Evolutionary conservation across 2,113 vertebrate species (phyloP), one percentile per base, ranked within the genome.

Genomic region (Pangasianodon hypophthalmus): DNA sequence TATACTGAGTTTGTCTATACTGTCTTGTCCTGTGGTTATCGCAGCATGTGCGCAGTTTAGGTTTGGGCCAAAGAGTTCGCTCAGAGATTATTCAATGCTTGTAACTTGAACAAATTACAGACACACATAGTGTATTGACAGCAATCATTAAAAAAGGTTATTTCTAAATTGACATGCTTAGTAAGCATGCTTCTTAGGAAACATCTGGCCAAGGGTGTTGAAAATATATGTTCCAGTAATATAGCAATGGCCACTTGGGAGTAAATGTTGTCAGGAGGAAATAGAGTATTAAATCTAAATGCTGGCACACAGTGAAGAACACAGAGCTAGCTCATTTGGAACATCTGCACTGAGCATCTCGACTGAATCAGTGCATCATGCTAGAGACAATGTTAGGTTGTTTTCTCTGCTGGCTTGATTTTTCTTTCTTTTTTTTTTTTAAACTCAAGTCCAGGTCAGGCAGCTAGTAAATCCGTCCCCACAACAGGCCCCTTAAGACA

Each of bases 401-500:
- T 94, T 94, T 92, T 89, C 89, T 89, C 77, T 92, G 85, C 88
- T 92, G 92, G 93, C 93, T 94, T 93, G 90, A 94, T 94, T 94
- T 94, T 92, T 92, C 88, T 90, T 92, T 92, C 91, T 50, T 60
- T 90, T 77, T 87, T 84, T 84, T 94, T 90, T 90, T 81, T 7
- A 54, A 90, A 64, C 86, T 86, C 82, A 90, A 90, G 93, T 91
- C 91, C 88, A 88, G 89, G 85, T 90, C 91, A 91, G 69, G 91
- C 91, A 90, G 91, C 89, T 87, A 90, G 92, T 85, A 92, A 90
- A 94, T 88, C 93, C 91, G 93, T 94, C 95, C 96, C 96, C 93
- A 87, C 81, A 94, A 93, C 94, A 91, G 94, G 95, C 96, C 96
- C 95, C 94, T 88, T 95, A 94, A 96, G 94, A 96, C 96, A 96